Evolutionary conservation across 2,888 invertebrate species (phyloP).

Genomic region (Polymixis lichenea): DNA sequence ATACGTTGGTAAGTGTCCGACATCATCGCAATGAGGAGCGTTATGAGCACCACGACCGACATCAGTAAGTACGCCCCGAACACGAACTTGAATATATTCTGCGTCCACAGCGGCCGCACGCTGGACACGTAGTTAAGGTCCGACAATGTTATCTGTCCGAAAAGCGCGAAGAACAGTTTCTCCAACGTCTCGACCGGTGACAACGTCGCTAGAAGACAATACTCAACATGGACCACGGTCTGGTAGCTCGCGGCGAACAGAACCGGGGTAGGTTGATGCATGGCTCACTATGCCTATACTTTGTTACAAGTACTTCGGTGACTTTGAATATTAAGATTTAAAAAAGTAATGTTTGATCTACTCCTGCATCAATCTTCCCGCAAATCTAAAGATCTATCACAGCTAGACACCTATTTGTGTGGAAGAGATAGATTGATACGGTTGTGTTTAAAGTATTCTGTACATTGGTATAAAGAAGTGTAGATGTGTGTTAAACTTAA

Average conservation of each 20-base stretch:
- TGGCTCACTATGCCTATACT: constrained; percentile 42
- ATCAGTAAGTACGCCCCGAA: constrained; percentile 99
- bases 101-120: constrained; percentile 95
- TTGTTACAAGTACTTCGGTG: constrained; percentile 24
- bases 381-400: constrained; percentile 75
- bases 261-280: constrained; percentile 82
- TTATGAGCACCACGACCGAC: constrained; percentile 99
- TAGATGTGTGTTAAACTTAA: constrained; percentile 45
- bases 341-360: constrained; percentile 32
- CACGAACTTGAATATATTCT: constrained; percentile 96
- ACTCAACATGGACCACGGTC: constrained; percentile 86
- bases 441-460: constrained; percentile 60
- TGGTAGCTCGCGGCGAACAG: constrained; percentile 71
- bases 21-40: constrained; percentile 99
- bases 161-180: constrained; percentile 99
- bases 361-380: constrained; percentile 81
- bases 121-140: constrained; percentile 94
- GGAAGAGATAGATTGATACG: constrained; percentile 83
- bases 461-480: constrained; percentile 68
- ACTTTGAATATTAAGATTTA: background rate
- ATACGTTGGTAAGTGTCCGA: constrained; percentile 99
- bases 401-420: constrained; percentile 75
- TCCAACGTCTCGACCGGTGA: constrained; percentile 98
- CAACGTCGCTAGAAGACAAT: constrained; percentile 94
- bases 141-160: constrained; percentile 97